These are phyloP conservation scores for Hoplias malabaricus DNA, from an alignment of 2,113 vertebrate genomes.

Conservation along the genomic window DNA sequence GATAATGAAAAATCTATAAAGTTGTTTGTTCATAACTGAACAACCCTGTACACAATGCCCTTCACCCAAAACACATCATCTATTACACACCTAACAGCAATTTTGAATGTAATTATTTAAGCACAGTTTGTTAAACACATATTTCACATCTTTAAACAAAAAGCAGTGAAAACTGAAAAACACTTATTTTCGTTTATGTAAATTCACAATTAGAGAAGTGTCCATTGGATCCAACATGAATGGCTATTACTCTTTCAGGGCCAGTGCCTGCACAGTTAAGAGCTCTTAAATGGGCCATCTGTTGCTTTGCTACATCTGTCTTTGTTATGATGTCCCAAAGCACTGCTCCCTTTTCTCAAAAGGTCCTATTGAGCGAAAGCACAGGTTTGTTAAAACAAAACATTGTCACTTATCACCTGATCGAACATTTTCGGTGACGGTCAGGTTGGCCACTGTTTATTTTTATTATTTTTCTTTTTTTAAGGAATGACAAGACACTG, in stretches of 20 bases:
- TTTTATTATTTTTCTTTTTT: background rate
- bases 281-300: background rate
- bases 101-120: no score
- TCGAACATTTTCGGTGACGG: background rate
- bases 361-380: background rate
- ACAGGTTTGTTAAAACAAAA: background rate
- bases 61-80: background rate
- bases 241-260: background rate
- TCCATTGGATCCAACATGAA: background rate
- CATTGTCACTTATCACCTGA: background rate
- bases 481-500: background rate
- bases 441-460: background rate
- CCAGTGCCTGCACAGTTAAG: background rate
- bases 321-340: conserved; percentile 1
- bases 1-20: no score
- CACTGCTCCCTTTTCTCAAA: background rate
- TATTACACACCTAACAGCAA: no score
- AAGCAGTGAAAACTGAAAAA: background rate
- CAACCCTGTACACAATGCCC: background rate
- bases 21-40: no score
- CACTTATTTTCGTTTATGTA: background rate
- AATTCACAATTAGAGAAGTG: background rate
- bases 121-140: background rate
- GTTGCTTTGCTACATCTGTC: background rate
- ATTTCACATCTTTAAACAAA: background rate